Conservation (phyloP, 2,113 vertebrate genomes). For the Sceloporus undulatus region DNA sequence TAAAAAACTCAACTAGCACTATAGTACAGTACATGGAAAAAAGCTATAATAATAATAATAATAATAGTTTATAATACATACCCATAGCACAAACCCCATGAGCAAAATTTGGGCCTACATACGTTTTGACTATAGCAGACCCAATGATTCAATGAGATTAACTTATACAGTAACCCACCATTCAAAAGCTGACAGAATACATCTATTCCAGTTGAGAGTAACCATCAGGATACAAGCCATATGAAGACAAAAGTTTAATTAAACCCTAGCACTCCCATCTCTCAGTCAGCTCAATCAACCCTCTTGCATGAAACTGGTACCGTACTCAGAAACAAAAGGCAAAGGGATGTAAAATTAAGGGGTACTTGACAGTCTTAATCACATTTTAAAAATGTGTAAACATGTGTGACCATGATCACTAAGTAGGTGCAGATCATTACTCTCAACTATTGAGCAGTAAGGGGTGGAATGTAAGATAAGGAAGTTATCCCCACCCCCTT, state of each 20-base stretch:
- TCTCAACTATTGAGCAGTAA: background rate
- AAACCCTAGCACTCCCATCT: background rate
- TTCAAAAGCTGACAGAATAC: too few relatives aligned
- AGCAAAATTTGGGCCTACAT: background rate
- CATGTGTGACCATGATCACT: background rate
- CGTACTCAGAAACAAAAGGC: background rate
- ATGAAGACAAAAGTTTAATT: background rate
- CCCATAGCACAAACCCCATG: background rate
- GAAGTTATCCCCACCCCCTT: background rate
- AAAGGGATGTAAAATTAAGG: background rate
- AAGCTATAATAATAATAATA: background rate
- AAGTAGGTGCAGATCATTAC: background rate
- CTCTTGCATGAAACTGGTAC: background rate
- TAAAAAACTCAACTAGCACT: background rate
- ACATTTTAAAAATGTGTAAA: conserved; percentile 6
- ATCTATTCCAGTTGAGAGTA: too few relatives aligned
- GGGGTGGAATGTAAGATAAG: background rate
- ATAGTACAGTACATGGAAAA: background rate
- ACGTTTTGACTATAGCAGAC: too few relatives aligned
- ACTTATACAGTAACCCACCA: too few relatives aligned
- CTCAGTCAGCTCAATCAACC: background rate
- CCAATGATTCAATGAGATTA: too few relatives aligned
- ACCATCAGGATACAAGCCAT: too few relatives aligned
- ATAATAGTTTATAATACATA: background rate
- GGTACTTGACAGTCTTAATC: background rate